Percentiles rank a stretch among this genome's conserved stretches.
Evolutionary conservation across 2,113 vertebrate species (phyloP).

Genomic region (Lethenteron reissneri): DNA sequence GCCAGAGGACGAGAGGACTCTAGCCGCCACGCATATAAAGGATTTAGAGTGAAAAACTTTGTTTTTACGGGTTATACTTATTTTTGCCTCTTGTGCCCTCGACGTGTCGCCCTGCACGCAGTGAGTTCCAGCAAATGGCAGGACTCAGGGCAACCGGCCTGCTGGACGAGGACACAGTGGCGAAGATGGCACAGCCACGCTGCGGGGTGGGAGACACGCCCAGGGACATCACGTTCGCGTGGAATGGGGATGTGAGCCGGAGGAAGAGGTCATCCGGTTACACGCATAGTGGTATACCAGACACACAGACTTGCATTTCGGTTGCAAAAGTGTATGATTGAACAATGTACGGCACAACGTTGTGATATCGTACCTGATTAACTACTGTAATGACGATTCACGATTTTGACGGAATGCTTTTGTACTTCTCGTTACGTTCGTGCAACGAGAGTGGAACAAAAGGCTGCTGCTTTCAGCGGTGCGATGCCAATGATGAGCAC

Average conservation of each 20-base stretch:
- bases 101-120: constrained; percentile 8
- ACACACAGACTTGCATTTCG: neutral
- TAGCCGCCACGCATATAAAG: no score
- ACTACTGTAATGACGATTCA: neutral
- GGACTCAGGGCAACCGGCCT: constrained; percentile 33
- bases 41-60: no score
- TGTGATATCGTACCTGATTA: neutral
- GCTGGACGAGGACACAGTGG: constrained; percentile 29
- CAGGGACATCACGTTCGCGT: neutral
- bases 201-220: constrained; percentile 48
- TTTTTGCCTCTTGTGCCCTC: no score
- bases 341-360: neutral
- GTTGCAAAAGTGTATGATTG: neutral
- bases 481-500: no score
- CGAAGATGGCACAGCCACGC: constrained; percentile 41
- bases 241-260: neutral
- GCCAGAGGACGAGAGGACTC: no score
- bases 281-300: neutral
- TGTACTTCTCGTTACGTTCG: no score
- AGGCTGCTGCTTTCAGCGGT: no score
- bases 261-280: neutral
- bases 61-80: no score
- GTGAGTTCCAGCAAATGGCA: constrained; percentile 32
- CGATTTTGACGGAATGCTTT: neutral
- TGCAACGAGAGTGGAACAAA: no score